phyloP scores from a whole-genome alignment of 1,140 invertebrate genomes.

The Agrilus planipennis region DNA sequence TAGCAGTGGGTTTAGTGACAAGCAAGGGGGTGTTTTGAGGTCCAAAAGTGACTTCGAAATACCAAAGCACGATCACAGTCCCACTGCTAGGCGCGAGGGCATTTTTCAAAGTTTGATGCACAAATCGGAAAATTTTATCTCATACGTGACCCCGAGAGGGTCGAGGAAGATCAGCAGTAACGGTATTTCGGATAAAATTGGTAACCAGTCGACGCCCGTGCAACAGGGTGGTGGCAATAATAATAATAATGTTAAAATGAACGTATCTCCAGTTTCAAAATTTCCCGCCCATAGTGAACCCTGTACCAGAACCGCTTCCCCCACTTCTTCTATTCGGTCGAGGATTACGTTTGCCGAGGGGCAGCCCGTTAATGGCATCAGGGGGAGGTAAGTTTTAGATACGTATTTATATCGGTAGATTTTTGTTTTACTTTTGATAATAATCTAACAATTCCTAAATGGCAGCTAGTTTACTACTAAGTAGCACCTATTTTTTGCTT shows the following conservation, averaged over 20 bases:
- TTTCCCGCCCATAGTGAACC: conserved; percentile 8
- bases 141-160: conserved; percentile 27
- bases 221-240: conserved; percentile 9
- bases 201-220: conserved; percentile 17
- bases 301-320: conserved; percentile 16
- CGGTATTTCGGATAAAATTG: conserved; percentile 4
- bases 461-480: too few relatives aligned
- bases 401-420: too few relatives aligned
- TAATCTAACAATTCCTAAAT: too few relatives aligned
- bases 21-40: conserved; percentile 24
- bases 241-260: conserved; percentile 14
- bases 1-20: too few relatives aligned
- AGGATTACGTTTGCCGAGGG: conserved; percentile 12
- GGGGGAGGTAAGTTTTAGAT: too few relatives aligned
- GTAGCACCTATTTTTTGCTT: too few relatives aligned
- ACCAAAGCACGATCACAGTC: conserved; percentile 13
- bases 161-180: conserved; percentile 15
- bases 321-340: conserved; percentile 19
- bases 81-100: conserved; percentile 1
- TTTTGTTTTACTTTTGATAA: too few relatives aligned
- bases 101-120: conserved; percentile 15
- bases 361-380: neutral
- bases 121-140: conserved; percentile 24
- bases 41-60: conserved; percentile 31
- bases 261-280: conserved; percentile 13